Evolutionary conservation across 2,888 invertebrate species (phyloP).

Genomic region (Abrostola triplasia): DNA sequence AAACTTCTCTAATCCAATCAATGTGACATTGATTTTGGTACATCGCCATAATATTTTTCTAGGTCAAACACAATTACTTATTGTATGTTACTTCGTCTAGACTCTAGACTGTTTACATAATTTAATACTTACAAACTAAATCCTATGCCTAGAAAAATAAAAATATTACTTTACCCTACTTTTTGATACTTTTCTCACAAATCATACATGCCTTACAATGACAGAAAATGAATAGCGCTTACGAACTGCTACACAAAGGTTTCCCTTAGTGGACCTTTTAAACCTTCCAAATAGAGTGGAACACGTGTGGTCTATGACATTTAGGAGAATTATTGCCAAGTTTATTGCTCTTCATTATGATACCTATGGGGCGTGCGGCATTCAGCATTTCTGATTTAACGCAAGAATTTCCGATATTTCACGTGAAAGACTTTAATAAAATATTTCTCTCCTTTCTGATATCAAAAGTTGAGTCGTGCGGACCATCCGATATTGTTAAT

Average conservation of each 20-base stretch:
- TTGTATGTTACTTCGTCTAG: background rate
- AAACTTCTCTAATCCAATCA: too few relatives aligned
- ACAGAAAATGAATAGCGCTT: constrained; percentile 69
- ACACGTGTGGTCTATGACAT: constrained; percentile 75
- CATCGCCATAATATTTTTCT: constrained; percentile 7
- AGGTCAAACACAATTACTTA: constrained; percentile 8
- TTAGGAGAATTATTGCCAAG: constrained; percentile 69
- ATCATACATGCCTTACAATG: constrained; percentile 54
- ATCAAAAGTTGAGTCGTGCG: constrained; percentile 27
- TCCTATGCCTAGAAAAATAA: constrained; percentile 8
- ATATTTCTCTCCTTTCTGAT: constrained; percentile 21
- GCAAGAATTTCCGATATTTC: constrained; percentile 44
- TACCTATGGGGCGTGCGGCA: constrained; percentile 48
- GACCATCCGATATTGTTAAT: constrained; percentile 20
- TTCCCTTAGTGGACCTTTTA: constrained; percentile 67
- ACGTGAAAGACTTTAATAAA: constrained; percentile 44
- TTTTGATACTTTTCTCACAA: constrained; percentile 41
- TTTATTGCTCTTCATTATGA: constrained; percentile 68
- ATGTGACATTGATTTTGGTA: too few relatives aligned
- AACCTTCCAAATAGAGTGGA: constrained; percentile 62
- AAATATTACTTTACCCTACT: constrained; percentile 19
- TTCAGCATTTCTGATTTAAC: constrained; percentile 48
- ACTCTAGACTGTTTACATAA: background rate
- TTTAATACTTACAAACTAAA: too few relatives aligned
- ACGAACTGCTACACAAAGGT: constrained; percentile 60